Base-by-base conservation (phyloP, 2,888 invertebrate species). In the Crepidodera aurea region DNA sequence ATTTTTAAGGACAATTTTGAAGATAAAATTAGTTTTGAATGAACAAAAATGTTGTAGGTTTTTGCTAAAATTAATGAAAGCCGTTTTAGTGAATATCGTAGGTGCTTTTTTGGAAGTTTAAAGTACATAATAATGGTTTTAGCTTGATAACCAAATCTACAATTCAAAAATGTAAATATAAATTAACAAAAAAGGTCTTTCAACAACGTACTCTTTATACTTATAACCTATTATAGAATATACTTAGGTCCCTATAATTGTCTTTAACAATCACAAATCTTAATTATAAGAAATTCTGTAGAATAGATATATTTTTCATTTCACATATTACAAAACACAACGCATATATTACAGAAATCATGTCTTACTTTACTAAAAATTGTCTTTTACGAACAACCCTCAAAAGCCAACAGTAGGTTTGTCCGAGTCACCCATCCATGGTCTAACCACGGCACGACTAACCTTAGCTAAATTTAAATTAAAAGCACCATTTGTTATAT, bases 171-270 rank as follows among this genome's bases (percentile, higher is more conserved):
- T 6, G 6, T 22, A 22, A n/a, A n/a, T n/a, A 22, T 22, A 22
- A 22, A 6, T 22, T 6, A 22, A 22, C 22, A 22, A 22, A 22
- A 22, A 22, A 22, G 22, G 22, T 22, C 6, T 22, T 22, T 22
- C 34, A 34, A 34, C 34, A 34, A 34, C 12, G 34, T 34, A 13
- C 13, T 34, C 27, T 50, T 16, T 39, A 37, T 60, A 50, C 29
- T 46, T 61, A 32, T 25, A 56, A 56, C 25, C 51, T 56, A 61
- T 61, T 40, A 25, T 61, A 61, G 13, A 48, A 44, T 60, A 62
- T 67, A 62, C 64, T 68, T 75, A 76, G 76, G 76, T 76, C 76
- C 76, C 76, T 73, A 74, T 72, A 73, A 72, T 74, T 75, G 72
- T 75, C 74, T 71, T 60, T 75, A 69, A 75, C 75, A 75, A 37